Evolutionary conservation across 2,888 invertebrate genomes (phyloP).

Genomic region (Theretra japonica): DNA sequence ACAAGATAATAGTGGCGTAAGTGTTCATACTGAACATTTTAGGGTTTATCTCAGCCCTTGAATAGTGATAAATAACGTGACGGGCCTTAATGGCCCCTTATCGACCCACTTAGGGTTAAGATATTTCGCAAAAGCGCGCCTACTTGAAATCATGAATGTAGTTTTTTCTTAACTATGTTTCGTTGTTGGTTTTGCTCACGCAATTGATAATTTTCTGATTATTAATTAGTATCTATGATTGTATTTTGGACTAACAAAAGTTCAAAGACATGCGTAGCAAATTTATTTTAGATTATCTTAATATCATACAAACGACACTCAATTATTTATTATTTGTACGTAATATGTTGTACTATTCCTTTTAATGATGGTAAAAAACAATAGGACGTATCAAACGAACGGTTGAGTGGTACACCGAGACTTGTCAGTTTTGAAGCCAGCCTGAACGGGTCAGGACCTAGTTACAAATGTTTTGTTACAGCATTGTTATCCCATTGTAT

Average conservation of each 20-base stretch:
- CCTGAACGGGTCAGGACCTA: too few relatives aligned
- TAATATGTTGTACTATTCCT: too few relatives aligned
- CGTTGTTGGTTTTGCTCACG: not conserved
- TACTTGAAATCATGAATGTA: conserved; percentile 13
- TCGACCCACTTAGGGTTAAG: conserved; percentile 52
- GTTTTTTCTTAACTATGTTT: conserved; percentile 2
- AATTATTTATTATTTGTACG: too few relatives aligned
- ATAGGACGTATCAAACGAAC: too few relatives aligned
- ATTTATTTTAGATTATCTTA: too few relatives aligned
- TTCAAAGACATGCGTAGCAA: too few relatives aligned
- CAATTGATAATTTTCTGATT: not conserved
- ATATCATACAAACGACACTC: too few relatives aligned
- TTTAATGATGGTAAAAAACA: too few relatives aligned
- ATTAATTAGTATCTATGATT: not conserved
- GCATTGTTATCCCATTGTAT: too few relatives aligned
- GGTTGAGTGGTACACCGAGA: too few relatives aligned
- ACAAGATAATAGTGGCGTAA: conserved; percentile 20
- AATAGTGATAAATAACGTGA: conserved; percentile 59
- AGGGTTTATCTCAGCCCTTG: conserved; percentile 46
- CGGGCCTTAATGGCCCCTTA: conserved; percentile 59
- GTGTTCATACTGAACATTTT: conserved; percentile 21
- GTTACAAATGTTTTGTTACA: too few relatives aligned
- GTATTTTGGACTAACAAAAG: not conserved
- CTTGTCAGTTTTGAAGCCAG: too few relatives aligned
- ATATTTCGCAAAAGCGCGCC: conserved; percentile 28